phyloP scores from a whole-genome alignment of 1,140 invertebrate genomes.

The Ylistrum balloti region DNA sequence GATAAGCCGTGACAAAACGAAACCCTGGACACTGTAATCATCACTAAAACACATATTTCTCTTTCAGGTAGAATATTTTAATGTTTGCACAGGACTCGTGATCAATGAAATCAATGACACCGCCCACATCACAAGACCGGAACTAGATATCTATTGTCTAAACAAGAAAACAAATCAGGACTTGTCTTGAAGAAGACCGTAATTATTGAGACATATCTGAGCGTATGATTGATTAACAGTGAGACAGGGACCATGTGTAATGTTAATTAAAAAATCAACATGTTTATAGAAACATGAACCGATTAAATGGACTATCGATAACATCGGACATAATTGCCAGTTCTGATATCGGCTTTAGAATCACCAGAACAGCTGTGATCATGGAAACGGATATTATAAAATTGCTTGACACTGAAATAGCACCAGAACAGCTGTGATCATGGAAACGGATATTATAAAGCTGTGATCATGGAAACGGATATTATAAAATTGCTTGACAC shows the following conservation, averaged over 20 bases:
- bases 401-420: no score
- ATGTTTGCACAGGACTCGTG: neutral
- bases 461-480: no score
- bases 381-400: no score
- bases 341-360: no score
- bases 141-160: neutral
- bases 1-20: no score
- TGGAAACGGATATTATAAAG: no score
- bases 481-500: no score
- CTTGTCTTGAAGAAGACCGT: neutral
- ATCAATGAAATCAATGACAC: neutral
- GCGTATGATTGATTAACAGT: neutral
- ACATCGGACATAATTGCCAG: no score
- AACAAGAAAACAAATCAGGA: conserved; percentile 34
- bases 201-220: neutral
- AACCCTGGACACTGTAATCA: neutral
- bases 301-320: neutral
- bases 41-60: neutral
- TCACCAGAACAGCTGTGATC: no score
- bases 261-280: no score
- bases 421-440: no score
- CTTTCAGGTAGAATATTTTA: neutral
- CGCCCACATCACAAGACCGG: neutral
- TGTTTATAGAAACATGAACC: neutral
- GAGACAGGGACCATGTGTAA: neutral